These are phyloP conservation scores for Sterrhoptilus dennistouni DNA, from an alignment of 2,113 vertebrate species.

Conservation along the genomic window DNA sequence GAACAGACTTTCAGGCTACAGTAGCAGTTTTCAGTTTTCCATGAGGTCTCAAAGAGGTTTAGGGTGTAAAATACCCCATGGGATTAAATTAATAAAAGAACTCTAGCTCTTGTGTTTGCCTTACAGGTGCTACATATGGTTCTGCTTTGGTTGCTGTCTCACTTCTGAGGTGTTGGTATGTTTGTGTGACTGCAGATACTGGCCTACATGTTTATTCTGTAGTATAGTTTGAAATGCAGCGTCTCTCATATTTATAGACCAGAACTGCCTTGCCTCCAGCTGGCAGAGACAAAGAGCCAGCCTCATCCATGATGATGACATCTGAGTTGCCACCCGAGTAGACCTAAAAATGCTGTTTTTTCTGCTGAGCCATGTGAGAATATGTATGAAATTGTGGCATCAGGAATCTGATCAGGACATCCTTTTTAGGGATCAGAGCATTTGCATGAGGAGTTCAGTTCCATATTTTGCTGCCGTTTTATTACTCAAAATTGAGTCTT, in stretches of 20 bases:
- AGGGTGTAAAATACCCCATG: background rate
- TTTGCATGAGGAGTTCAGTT: background rate
- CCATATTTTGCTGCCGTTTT: background rate
- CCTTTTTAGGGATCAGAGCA: background rate
- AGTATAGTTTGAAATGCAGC: background rate
- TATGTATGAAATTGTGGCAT: rapidly evolving
- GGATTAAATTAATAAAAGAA: background rate
- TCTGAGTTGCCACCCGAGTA: background rate
- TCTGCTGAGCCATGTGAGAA: background rate
- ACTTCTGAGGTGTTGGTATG: background rate
- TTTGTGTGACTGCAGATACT: background rate
- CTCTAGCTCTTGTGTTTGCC: background rate
- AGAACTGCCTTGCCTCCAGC: background rate
- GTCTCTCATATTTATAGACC: background rate
- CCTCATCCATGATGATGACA: background rate
- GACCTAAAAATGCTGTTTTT: background rate
- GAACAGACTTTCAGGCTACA: background rate
- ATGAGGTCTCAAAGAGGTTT: background rate
- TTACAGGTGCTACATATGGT: background rate
- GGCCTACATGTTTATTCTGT: background rate
- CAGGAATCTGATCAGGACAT: background rate
- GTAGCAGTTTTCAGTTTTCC: background rate
- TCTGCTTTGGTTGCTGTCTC: background rate
- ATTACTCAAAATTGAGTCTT: background rate
- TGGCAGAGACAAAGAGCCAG: background rate